These are phyloP conservation scores for Drosophila mimica DNA, from an alignment of 2,888 invertebrate species.

Conservation along the genomic window DNA sequence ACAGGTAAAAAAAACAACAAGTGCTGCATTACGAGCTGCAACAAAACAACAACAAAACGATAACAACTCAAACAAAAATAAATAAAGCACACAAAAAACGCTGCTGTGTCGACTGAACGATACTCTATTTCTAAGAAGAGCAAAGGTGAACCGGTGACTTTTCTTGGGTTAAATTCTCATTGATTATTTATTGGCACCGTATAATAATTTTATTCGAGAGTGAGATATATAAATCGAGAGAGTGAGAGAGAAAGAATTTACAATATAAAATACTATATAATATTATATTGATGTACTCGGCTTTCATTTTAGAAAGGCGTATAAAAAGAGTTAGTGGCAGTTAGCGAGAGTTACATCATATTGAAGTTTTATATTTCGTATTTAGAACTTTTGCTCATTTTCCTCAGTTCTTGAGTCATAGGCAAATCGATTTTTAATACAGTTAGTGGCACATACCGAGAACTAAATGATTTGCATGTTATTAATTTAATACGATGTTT, in stretches of 20 bases:
- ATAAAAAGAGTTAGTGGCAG: not conserved
- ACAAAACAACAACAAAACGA: constrained; percentile 26
- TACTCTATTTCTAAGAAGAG: not conserved
- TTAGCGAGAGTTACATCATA: not conserved
- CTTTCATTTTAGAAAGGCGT: not conserved
- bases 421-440: not conserved
- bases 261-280: not conserved
- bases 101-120: not conserved
- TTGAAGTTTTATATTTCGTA: not conserved
- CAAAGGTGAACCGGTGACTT: not conserved
- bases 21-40: constrained; percentile 26
- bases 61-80: constrained; percentile 19
- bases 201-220: not conserved
- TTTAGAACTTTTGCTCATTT: not conserved
- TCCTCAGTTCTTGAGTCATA: no score
- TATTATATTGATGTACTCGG: not conserved
- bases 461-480: not conserved
- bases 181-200: not conserved
- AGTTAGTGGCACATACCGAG: not conserved
- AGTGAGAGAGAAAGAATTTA: not conserved
- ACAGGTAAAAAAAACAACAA: constrained; percentile 31
- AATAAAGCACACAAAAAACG: constrained; percentile 2
- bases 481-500: not conserved
- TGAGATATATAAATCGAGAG: not conserved
- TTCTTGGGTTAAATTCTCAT: not conserved